Base-by-base conservation (phyloP, 1,140 invertebrate genomes). In the Zaprionus ornatus region DNA sequence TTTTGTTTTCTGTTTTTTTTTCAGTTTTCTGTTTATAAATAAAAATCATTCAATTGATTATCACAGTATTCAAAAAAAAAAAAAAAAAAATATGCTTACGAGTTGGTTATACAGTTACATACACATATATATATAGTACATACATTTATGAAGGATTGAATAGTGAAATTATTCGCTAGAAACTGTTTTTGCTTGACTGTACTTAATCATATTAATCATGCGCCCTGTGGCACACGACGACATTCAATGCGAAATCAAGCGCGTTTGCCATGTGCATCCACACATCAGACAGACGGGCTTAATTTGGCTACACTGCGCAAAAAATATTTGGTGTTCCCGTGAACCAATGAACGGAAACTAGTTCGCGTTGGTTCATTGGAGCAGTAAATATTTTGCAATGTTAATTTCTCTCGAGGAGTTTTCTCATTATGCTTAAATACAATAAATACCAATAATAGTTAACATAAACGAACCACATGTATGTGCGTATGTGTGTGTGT, bases 41-140 rank as follows among this genome's bases (percentile, higher is more conserved):
- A 82, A 91, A 73, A 91, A 91, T 91, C 80, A 91, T 91, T 91
- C 80, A 88, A 91, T 90, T 91, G 83, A 83, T 91, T 91, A 91
- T 91, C 87, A 91, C 87, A 91, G 87, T 91, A 91, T 91, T 91
- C 72, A 91, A 80, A 82, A 84, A 82, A 79, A 91, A 91, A 80
- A 82, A 84, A 82, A 79, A 91, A 91, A 82, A 90, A 90, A 90
- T 90, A 90, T 90, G 65, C 79, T 82, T 86, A 76, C 13, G 42
- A 65, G 45, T 66, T 61, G 45, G 29, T 72, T 60, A 50, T 50
- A 50, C 19, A 50, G 19, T 10, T 50, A 50, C 12, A 50, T 45
- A 17, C n/a, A 45, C 7, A 45, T 45, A 45, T 7, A 9, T 45
- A n/a, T 40, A 40, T n/a, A 40, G 37, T 40, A 40, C 37, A 40